A percentile compares a stretch with the other conserved stretches of the same genome.
Evolutionary conservation across 2,113 vertebrate genomes (phyloP).

Genomic region (Oncorhynchus keta): DNA sequence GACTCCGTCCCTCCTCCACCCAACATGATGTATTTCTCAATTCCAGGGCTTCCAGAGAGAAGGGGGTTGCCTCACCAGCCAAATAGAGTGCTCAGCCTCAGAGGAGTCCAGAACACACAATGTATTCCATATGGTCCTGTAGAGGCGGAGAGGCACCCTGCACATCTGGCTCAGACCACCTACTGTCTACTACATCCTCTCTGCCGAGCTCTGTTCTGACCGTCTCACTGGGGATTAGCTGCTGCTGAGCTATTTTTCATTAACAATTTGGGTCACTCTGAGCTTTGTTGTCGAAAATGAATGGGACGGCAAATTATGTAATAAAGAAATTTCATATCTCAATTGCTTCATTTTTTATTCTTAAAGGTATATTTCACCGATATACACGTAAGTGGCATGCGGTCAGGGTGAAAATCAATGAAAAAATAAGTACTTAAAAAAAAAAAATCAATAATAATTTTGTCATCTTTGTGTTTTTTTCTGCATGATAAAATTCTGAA

Average conservation of each 20-base stretch:
- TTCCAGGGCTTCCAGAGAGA: constrained; percentile 29
- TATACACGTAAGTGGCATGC: not conserved
- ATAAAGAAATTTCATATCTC: not conserved
- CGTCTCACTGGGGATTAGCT: constrained; percentile 15
- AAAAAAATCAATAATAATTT: too few relatives aligned
- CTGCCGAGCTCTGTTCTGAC: constrained; percentile 39
- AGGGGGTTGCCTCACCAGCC: constrained; percentile 23
- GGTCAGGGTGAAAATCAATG: too few relatives aligned
- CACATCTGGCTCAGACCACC: constrained; percentile 69
- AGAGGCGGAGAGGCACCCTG: constrained; percentile 47
- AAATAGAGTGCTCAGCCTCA: constrained; percentile 44
- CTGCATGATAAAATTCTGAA: too few relatives aligned
- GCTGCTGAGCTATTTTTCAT: constrained; percentile 10
- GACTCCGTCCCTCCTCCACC: constrained; percentile 13
- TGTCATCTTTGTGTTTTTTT: too few relatives aligned
- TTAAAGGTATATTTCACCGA: not conserved
- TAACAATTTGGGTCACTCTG: not conserved
- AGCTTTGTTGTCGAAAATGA: not conserved
- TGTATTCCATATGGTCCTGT: constrained; percentile 65
- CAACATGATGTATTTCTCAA: constrained; percentile 52
- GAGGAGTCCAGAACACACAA: constrained; percentile 48
- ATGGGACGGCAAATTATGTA: not conserved
- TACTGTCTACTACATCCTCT: constrained; percentile 39
- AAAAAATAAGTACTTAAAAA: too few relatives aligned
- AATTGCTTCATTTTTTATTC: not conserved